phyloP scores from a whole-genome alignment of 53 echinoderm and acorn worm species.

The Glandiceps talaboti region DNA sequence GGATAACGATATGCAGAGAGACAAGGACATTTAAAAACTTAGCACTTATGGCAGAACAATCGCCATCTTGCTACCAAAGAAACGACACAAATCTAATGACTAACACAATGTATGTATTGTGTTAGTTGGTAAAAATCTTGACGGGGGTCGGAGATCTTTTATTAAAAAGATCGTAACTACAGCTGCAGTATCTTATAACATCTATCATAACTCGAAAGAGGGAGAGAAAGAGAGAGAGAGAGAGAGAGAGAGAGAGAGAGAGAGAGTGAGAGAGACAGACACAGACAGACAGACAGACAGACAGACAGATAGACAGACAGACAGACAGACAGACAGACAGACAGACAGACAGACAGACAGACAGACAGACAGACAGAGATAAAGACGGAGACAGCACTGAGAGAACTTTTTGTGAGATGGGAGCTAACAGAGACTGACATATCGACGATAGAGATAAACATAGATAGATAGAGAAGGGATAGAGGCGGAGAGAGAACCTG shows the following conservation, averaged over 20 bases:
- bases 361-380: constrained; percentile 10
- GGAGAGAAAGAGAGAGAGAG: constrained; percentile 1
- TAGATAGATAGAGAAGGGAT: not conserved
- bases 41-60: no score
- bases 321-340: constrained; percentile 11
- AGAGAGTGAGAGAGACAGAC: constrained; percentile 12
- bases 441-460: not conserved
- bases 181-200: no score
- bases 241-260: constrained; percentile 1
- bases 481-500: not conserved
- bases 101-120: no score
- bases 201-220: not conserved
- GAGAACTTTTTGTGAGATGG: not conserved
- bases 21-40: no score
- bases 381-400: not conserved
- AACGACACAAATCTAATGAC: no score
- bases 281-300: not conserved
- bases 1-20: no score
- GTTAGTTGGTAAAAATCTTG: no score
- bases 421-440: not conserved
- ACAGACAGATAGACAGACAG: constrained; percentile 6
- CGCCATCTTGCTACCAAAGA: no score
- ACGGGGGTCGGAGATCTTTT: no score
- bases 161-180: no score
- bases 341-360: constrained; percentile 8